Evolutionary conservation across 2,888 invertebrate species (phyloP).

Genomic region (Creontiades dilutus): DNA sequence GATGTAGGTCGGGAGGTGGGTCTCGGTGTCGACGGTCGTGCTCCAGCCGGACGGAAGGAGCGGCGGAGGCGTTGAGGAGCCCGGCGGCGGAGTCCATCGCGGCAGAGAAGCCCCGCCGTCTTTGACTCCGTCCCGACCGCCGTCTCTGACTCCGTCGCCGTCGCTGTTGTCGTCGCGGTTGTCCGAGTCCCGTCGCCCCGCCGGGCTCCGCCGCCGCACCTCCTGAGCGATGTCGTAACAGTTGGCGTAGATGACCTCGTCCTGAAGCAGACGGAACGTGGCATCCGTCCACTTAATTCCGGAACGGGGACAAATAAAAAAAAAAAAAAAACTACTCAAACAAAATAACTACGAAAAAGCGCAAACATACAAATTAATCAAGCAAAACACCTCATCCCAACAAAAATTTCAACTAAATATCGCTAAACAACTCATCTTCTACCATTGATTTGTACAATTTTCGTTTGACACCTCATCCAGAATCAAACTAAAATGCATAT

Average conservation of each 20-base stretch:
- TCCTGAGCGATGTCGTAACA: conserved; percentile 72
- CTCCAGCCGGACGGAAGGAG: conserved; percentile 80
- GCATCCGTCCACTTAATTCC: conserved; percentile 65
- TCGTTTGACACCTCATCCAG: no score
- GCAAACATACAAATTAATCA: conserved; percentile 4
- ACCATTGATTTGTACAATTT: no score
- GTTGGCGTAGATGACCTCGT: conserved; percentile 74
- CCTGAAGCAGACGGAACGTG: conserved; percentile 63
- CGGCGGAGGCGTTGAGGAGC: conserved; percentile 71
- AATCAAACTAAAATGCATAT: no score
- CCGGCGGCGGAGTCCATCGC: conserved; percentile 52
- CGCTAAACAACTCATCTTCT: no score
- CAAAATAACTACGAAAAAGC: conserved; percentile 23
- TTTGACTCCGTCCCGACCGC: not conserved
- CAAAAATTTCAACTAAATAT: not conserved
- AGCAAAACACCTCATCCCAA: not conserved
- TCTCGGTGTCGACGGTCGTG: conserved; percentile 78
- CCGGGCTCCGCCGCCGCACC: conserved; percentile 63
- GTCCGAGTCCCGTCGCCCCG: conserved; percentile 40
- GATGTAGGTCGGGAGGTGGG: conserved; percentile 80
- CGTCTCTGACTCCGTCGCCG: not conserved
- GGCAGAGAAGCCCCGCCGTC: not conserved
- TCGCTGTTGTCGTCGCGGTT: conserved; percentile 46
- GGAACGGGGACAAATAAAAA: conserved; percentile 38
- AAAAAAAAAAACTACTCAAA: conserved; percentile 28